These are phyloP conservation scores for Myotis pilosus DNA, from an alignment of 2,797 vertebrate species.

Conservation along the genomic window DNA sequence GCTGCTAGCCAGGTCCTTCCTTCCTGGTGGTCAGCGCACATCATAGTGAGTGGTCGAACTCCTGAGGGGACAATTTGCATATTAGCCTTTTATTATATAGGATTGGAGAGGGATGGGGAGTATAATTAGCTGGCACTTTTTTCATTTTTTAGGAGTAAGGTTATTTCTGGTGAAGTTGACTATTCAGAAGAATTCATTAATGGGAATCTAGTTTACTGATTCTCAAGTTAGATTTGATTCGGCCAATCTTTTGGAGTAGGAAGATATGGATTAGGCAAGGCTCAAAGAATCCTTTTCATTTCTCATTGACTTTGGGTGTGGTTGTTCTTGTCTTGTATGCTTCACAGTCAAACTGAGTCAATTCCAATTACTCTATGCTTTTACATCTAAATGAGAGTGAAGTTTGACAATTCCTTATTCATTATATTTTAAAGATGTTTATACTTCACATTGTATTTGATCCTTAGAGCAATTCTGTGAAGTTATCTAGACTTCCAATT, in stretches of 20 bases:
- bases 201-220: not conserved
- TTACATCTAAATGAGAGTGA: slow-evolving; percentile 5
- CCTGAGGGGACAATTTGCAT: no score
- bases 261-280: not conserved
- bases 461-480: not conserved
- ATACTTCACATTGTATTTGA: slow-evolving; percentile 22
- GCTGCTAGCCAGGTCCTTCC: no score
- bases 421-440: slow-evolving; percentile 32
- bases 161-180: slow-evolving; percentile 10
- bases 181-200: slow-evolving; percentile 37
- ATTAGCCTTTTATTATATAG: not conserved
- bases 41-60: no score
- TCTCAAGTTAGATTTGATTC: slow-evolving; percentile 24
- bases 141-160: not conserved
- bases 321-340: not conserved
- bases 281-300: not conserved
- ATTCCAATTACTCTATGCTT: not conserved
- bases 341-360: not conserved
- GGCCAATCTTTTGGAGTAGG: not conserved
- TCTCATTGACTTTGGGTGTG: not conserved
- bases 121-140: not conserved
- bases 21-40: no score
- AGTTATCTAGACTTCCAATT: not conserved
- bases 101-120: not conserved
- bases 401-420: slow-evolving; percentile 22